Base-by-base conservation (phyloP, 1,140 invertebrate genomes). In the Thaumatotibia leucotreta region DNA sequence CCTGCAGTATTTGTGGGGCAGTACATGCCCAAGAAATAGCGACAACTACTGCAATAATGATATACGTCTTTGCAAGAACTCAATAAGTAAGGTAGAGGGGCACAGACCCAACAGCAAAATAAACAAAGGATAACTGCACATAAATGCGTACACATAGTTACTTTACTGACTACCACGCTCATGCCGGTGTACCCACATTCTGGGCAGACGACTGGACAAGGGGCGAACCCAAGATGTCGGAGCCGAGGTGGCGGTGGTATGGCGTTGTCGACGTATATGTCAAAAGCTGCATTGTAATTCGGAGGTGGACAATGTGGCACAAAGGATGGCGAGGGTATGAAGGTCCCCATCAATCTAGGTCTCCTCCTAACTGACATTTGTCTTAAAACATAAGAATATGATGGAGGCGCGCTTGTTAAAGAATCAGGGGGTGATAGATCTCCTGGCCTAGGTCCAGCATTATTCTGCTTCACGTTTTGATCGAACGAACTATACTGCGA, bases 21-120 rank as follows among this genome's bases (percentile, higher is more conserved):
- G 68, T 88, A 89, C 77, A 84, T 83, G 23, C 88, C 86, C 14
- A 91, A 74, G 71, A 76, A 84, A 52, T 69, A 76, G 50, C 84
- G 79, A 70, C 88, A 91, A 73, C 87, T 87, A 66, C 81, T 76
- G 66, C 88, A 91, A 75, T 88, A 85, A 74, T 91, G 88, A 67
- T 88, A 84, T 0, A 91, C 88, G 62, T 89, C 82, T 67, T 91
- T 91, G 71, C 88, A 91, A 49, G 88, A 89, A 58, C 79, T 74
- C 49, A 89, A 68, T 9, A 91, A 64, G 35, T 91, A 91, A 0
- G 88, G 86, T 31, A 91, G 73, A 0, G 88, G 88, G 0, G 76
- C 86, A 73, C 88, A 91, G 27, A 86, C 67, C 88, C 88, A 91
- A 66, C 88, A 91, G 54, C 82, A 91, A 35, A 88, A 74, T 6